A percentile compares a stretch with the other conserved stretches of the same genome.
phyloP scores from a whole-genome alignment of 2,888 invertebrate species.

The Chelonus formosanus region DNA sequence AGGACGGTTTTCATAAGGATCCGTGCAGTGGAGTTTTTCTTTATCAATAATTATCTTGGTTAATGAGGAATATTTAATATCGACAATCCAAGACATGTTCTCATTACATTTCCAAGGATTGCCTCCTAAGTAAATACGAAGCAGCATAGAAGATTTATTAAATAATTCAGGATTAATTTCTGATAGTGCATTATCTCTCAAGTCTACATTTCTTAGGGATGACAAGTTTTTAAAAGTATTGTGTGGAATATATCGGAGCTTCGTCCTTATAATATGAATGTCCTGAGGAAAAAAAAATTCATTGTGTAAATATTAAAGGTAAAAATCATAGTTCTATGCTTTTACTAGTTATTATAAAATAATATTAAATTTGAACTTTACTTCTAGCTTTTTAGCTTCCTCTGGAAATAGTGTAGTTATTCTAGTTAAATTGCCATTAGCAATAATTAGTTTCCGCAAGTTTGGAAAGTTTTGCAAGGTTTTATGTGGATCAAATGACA shows the following conservation, averaged over 20 bases:
- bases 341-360: too few species aligned
- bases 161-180: constrained; percentile 65
- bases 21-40: constrained; percentile 70
- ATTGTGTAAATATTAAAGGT: too few species aligned
- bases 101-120: constrained; percentile 76
- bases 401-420: constrained; percentile 49
- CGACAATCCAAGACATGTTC: constrained; percentile 72
- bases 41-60: constrained; percentile 69
- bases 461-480: constrained; percentile 48
- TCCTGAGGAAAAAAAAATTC: constrained; percentile 44
- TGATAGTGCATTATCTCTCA: constrained; percentile 68
- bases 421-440: constrained; percentile 50
- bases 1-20: constrained; percentile 72
- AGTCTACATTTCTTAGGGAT: constrained; percentile 67
- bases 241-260: constrained; percentile 50
- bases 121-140: constrained; percentile 67
- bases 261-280: constrained; percentile 59
- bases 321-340: too few species aligned
- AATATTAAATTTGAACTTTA: constrained; percentile 34
- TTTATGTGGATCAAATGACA: constrained; percentile 49
- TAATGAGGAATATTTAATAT: constrained; percentile 67
- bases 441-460: constrained; percentile 49
- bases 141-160: constrained; percentile 60
- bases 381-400: constrained; percentile 50
- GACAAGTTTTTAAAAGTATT: constrained; percentile 64